Conservation (phyloP, 2,113 vertebrate genomes). For the Anthoscopus minutus region DNA sequence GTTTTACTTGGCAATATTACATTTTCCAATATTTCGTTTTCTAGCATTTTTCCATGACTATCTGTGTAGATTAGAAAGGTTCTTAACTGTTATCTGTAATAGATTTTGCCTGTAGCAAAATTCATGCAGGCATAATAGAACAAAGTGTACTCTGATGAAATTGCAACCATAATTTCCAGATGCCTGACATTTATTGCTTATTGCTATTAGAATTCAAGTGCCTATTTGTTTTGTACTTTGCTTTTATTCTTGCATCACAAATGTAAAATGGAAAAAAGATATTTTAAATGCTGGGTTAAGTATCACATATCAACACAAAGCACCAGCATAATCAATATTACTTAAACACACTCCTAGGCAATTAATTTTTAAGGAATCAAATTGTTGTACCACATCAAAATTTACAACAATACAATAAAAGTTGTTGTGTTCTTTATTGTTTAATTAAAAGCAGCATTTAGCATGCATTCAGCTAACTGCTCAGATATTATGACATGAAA, state of each 20-base stretch:
- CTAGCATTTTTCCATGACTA: conserved; percentile 73
- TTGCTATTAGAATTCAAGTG: conserved; percentile 86
- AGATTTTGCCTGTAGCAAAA: conserved; percentile 85
- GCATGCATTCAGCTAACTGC: conserved; percentile 58
- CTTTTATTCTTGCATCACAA: conserved; percentile 82
- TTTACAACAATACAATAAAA: conserved; percentile 74
- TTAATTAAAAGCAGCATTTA: conserved; percentile 83
- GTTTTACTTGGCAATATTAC: conserved; percentile 71
- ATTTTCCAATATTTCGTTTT: conserved; percentile 75
- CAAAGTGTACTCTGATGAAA: conserved; percentile 84
- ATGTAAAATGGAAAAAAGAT: conserved; percentile 80
- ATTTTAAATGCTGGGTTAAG: conserved; percentile 82
- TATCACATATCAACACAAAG: conserved; percentile 74
- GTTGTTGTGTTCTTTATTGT: conserved; percentile 75
- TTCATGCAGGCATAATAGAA: conserved; percentile 84
- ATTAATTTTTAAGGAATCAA: conserved; percentile 83
- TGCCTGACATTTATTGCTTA: conserved; percentile 86
- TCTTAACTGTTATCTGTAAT: conserved; percentile 85
- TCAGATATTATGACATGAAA: conserved; percentile 57
- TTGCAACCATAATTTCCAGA: conserved; percentile 85
- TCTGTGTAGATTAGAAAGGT: conserved; percentile 83
- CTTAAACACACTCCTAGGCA: conserved; percentile 76
- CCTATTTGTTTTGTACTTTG: conserved; percentile 84
- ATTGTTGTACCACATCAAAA: conserved; percentile 70
- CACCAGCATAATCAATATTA: conserved; percentile 77